phyloP scores from a whole-genome alignment of 2,113 vertebrate species.

The Varanus komodoensis region DNA sequence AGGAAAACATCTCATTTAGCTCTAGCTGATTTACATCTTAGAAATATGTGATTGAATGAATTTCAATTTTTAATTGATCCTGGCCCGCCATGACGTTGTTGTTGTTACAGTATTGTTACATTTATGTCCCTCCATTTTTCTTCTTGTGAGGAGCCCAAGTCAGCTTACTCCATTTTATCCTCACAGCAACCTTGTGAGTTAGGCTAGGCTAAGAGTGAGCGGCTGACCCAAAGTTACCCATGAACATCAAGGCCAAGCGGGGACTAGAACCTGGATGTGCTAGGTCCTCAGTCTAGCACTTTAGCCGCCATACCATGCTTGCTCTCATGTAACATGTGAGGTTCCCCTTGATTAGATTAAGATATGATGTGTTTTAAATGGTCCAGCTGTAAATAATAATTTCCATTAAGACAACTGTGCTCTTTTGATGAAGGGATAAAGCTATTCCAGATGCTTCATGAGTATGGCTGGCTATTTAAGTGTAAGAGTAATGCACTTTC shows the following conservation, averaged over 20 bases:
- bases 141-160: too few relatives aligned
- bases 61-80: constrained; percentile 34
- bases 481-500: constrained; percentile 33
- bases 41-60: constrained; percentile 23
- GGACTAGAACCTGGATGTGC: too few relatives aligned
- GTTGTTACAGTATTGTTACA: too few relatives aligned
- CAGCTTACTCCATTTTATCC: too few relatives aligned
- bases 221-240: too few relatives aligned
- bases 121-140: too few relatives aligned
- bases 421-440: constrained; percentile 44
- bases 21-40: background rate
- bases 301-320: too few relatives aligned
- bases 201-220: too few relatives aligned
- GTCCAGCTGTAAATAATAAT: constrained; percentile 55
- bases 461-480: constrained; percentile 21
- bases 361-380: constrained; percentile 51
- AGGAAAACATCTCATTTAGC: constrained; percentile 23
- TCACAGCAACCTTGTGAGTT: too few relatives aligned
- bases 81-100: background rate
- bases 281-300: too few relatives aligned
- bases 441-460: constrained; percentile 29
- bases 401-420: constrained; percentile 41
- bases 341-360: constrained; percentile 48
- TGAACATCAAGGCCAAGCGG: too few relatives aligned
- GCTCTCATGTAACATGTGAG: constrained; percentile 27